Evolutionary conservation across 2,113 vertebrate species (phyloP).

Genomic region (Scytalopus superciliaris): DNA sequence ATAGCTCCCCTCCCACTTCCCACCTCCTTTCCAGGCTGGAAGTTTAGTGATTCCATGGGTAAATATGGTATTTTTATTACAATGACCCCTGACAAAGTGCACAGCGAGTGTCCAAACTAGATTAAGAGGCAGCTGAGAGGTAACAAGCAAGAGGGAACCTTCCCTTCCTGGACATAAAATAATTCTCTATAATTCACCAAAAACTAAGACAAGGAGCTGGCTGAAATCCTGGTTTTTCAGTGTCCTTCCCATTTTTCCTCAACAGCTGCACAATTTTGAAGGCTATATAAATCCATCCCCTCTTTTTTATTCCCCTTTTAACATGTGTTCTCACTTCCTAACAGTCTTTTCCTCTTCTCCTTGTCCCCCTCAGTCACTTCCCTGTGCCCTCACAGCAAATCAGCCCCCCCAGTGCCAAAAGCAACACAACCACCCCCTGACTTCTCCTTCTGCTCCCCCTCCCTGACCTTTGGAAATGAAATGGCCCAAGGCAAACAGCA

Average conservation of each 20-base stretch:
- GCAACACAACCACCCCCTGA: neutral
- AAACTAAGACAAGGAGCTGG: neutral
- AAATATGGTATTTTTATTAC: neutral
- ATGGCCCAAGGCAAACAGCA: neutral
- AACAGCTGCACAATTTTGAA: neutral
- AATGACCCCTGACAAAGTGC: neutral
- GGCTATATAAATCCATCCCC: neutral
- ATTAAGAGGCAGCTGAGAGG: neutral
- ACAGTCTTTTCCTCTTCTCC: neutral
- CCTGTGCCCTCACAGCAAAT: neutral
- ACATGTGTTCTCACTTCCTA: neutral
- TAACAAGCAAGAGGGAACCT: neutral
- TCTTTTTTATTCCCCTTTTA: fast-evolving
- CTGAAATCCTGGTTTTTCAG: neutral
- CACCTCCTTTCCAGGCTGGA: neutral
- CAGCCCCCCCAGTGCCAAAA: neutral
- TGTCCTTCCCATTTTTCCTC: neutral
- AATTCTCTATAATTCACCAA: neutral
- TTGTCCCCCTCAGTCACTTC: neutral
- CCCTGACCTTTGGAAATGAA: constrained; percentile 12
- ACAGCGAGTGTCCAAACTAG: fast-evolving
- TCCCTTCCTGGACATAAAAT: neutral
- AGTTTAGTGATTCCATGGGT: neutral
- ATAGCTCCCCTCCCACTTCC: neutral
- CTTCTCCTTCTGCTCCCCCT: neutral